Evolutionary conservation across 2,888 invertebrate species (phyloP).

Genomic region (Gandaritis pyraliata): DNA sequence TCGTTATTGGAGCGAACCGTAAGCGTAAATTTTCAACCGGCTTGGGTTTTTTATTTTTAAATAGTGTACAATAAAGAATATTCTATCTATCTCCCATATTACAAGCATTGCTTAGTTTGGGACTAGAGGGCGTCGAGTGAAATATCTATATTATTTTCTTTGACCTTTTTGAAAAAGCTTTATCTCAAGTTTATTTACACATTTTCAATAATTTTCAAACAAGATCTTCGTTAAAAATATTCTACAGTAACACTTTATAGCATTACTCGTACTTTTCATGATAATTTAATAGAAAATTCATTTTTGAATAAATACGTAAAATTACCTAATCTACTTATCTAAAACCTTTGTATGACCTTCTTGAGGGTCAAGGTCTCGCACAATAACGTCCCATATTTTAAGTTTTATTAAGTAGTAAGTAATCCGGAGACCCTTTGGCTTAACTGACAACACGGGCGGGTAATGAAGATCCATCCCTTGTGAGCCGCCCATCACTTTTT

Average conservation of each 20-base stretch:
- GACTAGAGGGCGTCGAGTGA: no score
- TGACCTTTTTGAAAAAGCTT: slow-evolving; percentile 27
- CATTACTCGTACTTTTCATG: no score
- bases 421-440: slow-evolving; percentile 78
- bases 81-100: no score
- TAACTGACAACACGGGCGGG: slow-evolving; percentile 80
- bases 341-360: slow-evolving; percentile 5
- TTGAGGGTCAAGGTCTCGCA: slow-evolving; percentile 17
- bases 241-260: no score
- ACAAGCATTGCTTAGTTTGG: no score
- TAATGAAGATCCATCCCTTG: slow-evolving; percentile 81
- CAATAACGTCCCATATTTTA: slow-evolving; percentile 56
- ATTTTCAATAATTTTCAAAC: no score
- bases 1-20: slow-evolving; percentile 58
- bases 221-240: no score
- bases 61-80: no score
- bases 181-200: background rate
- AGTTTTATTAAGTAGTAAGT: slow-evolving; percentile 75
- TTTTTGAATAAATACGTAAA: no score
- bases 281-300: no score
- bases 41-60: slow-evolving; percentile 46
- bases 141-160: no score
- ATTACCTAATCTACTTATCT: no score
- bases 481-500: slow-evolving; percentile 83
- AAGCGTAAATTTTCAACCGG: slow-evolving; percentile 57